phyloP scores from a whole-genome alignment of 2,113 vertebrate genomes.

The Calypte anna region DNA sequence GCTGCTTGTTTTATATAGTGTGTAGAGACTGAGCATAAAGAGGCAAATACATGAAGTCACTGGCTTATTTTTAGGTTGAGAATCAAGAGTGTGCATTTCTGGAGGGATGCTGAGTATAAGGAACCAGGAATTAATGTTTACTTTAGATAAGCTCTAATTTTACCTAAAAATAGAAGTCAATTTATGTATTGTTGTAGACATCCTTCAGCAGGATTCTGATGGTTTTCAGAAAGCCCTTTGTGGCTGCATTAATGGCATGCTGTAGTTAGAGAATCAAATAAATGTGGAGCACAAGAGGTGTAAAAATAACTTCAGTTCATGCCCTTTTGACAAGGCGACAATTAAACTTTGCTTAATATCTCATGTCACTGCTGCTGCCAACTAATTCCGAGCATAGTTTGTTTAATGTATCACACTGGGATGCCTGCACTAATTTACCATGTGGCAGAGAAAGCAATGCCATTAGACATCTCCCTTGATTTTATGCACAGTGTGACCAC shows the following conservation, averaged over 20 bases:
- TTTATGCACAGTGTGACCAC: neutral
- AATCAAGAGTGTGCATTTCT: neutral
- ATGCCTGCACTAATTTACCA: neutral
- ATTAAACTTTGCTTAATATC: neutral
- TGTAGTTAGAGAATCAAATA: neutral
- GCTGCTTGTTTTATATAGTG: neutral
- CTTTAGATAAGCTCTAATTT: constrained; percentile 24
- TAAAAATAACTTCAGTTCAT: constrained; percentile 21
- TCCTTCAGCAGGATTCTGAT: neutral
- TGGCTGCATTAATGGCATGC: neutral
- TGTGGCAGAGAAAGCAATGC: neutral
- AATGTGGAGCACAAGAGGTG: neutral
- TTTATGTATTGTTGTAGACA: neutral
- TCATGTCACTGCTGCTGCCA: neutral
- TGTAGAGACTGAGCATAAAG: neutral
- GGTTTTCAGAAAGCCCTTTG: constrained; percentile 16
- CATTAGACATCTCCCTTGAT: neutral
- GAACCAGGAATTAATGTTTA: neutral
- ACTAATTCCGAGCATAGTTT: neutral
- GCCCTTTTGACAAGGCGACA: constrained; percentile 40
- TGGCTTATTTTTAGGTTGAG: neutral
- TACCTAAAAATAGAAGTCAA: constrained; percentile 13
- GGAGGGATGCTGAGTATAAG: neutral
- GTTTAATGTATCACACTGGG: neutral
- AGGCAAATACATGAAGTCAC: neutral